Conservation (phyloP, 2,797 vertebrate species). For the Sparus aurata region DNA sequence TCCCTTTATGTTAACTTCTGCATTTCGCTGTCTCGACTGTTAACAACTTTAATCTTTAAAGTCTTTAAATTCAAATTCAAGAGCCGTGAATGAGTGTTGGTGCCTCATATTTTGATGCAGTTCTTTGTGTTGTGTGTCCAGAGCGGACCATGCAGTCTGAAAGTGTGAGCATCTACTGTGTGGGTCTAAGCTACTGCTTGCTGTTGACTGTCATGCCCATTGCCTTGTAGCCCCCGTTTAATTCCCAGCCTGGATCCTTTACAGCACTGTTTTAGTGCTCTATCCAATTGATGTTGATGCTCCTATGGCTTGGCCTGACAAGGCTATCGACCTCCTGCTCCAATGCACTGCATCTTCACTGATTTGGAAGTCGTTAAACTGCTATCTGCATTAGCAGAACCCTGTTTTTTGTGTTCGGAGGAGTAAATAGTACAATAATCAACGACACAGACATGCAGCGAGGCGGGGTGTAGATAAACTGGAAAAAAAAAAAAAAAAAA, state of each 20-base stretch:
- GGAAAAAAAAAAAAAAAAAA: neutral
- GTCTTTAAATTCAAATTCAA: slow-evolving; percentile 3
- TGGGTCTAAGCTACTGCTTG: slow-evolving; percentile 13
- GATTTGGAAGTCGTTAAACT: slow-evolving; percentile 58
- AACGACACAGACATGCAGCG: slow-evolving; percentile 33
- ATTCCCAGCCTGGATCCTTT: slow-evolving; percentile 47
- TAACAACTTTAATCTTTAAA: slow-evolving; percentile 17
- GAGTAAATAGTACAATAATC: slow-evolving; percentile 52
- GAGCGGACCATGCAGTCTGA: neutral
- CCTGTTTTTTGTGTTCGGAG: slow-evolving; percentile 54
- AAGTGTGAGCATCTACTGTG: slow-evolving; percentile 1
- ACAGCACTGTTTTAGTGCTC: slow-evolving; percentile 50
- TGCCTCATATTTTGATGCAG: neutral
- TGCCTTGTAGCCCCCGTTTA: slow-evolving; percentile 42
- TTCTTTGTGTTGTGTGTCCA: neutral
- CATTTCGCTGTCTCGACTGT: slow-evolving; percentile 21
- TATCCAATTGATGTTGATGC: slow-evolving; percentile 62
- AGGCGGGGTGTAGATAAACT: slow-evolving; percentile 16
- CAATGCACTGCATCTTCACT: slow-evolving; percentile 51
- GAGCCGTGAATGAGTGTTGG: neutral
- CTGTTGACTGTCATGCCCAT: slow-evolving; percentile 25
- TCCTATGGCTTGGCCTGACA: slow-evolving; percentile 56
- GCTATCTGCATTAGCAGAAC: slow-evolving; percentile 50
- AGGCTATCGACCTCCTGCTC: slow-evolving; percentile 54
- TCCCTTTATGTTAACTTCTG: slow-evolving; percentile 23